These are phyloP conservation scores for Ips nitidus DNA, from an alignment of 1,140 invertebrate genomes.

Conservation along the genomic window DNA sequence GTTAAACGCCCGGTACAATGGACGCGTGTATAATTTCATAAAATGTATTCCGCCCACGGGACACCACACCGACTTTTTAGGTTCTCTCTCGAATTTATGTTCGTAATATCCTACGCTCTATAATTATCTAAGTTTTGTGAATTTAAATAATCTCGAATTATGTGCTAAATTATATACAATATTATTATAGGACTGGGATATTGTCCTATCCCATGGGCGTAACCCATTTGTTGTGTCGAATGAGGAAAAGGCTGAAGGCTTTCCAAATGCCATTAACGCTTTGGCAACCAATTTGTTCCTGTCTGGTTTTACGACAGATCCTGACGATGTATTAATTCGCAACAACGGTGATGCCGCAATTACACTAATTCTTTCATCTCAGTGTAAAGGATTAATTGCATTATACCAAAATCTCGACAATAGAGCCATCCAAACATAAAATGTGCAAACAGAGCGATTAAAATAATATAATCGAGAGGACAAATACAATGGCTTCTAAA, in stretches of 20 bases:
- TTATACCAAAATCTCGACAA: background rate
- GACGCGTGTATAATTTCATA: slow-evolving; percentile 1
- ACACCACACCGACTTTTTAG: slow-evolving; percentile 12
- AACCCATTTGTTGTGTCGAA: no score
- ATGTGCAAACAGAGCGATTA: slow-evolving; percentile 24
- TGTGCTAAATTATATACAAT: slow-evolving; percentile 8
- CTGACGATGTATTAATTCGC: no score
- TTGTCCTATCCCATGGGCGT: background rate
- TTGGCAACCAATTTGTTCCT: no score
- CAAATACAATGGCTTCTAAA: slow-evolving; percentile 20
- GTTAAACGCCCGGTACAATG: slow-evolving; percentile 1
- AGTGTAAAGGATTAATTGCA: background rate
- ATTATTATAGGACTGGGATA: background rate
- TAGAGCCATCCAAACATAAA: slow-evolving; percentile 3
- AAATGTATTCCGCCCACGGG: slow-evolving; percentile 9
- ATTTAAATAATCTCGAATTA: slow-evolving; percentile 12
- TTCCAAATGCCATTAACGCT: no score
- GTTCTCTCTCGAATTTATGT: slow-evolving; percentile 6
- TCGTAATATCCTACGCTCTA: slow-evolving; percentile 7
- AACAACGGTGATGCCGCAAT: no score
- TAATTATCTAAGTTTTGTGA: slow-evolving; percentile 16
- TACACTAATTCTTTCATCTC: no score
- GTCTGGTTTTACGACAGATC: no score
- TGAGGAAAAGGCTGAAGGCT: no score
- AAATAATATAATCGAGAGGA: slow-evolving; percentile 29